Conservation (phyloP, 2,797 vertebrate species). For the Lithobates pipiens region DNA sequence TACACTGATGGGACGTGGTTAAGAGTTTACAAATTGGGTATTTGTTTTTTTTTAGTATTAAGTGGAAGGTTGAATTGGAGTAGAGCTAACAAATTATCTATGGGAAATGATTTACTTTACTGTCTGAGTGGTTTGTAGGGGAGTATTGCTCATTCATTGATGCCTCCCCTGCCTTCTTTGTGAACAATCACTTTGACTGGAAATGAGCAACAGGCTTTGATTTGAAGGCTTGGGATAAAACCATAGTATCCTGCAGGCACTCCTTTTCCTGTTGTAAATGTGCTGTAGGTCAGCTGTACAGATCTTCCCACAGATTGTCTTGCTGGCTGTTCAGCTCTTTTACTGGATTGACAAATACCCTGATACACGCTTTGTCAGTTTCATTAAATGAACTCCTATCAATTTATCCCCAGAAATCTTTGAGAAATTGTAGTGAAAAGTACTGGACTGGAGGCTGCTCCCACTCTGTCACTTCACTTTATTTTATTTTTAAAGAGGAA, state of each 20-base stretch:
- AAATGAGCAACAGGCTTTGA: neutral
- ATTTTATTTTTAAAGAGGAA: too few species aligned
- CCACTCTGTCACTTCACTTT: too few species aligned
- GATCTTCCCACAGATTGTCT: neutral
- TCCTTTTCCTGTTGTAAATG: constrained; percentile 45
- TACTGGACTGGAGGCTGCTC: neutral
- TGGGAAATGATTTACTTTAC: too few species aligned
- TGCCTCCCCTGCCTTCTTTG: neutral
- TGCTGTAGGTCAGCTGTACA: constrained; percentile 23
- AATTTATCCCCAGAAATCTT: neutral
- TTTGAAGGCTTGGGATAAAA: neutral
- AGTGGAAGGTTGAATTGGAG: too few species aligned
- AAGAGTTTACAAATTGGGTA: too few species aligned
- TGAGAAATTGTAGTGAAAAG: neutral
- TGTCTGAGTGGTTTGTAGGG: too few species aligned
- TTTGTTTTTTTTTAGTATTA: too few species aligned
- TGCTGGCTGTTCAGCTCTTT: neutral
- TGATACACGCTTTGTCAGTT: neutral
- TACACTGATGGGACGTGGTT: too few species aligned
- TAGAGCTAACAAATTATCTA: too few species aligned
- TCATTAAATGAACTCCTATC: neutral
- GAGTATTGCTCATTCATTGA: neutral
- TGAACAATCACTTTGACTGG: neutral
- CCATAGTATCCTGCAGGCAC: constrained; percentile 25
- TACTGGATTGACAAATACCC: neutral